Conservation (phyloP, 2,888 invertebrate genomes). For the Rhabditophanes sp. region DNA sequence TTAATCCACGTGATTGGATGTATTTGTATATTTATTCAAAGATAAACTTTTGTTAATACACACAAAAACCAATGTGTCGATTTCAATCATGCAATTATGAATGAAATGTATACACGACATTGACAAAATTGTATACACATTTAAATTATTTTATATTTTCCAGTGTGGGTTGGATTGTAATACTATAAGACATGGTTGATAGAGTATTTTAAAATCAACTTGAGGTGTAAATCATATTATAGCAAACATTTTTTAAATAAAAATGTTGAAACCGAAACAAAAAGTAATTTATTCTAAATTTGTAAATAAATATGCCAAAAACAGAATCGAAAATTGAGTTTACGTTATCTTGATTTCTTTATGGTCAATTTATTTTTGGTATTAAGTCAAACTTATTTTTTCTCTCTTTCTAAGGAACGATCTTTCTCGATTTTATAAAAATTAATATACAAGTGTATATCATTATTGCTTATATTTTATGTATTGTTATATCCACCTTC, state of each 20-base stretch:
- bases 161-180: too few relatives aligned
- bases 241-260: not conserved
- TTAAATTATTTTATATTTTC: too few relatives aligned
- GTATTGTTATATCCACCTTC: not conserved
- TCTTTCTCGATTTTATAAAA: not conserved
- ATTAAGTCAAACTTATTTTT: not conserved
- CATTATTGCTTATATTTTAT: not conserved
- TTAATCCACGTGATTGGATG: too few relatives aligned
- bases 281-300: slow-evolving; percentile 4
- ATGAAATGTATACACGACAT: slow-evolving; percentile 87
- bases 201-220: not conserved
- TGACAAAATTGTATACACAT: too few relatives aligned
- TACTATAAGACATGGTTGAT: too few relatives aligned
- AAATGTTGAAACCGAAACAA: not conserved
- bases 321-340: not conserved
- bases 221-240: not conserved
- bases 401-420: too few relatives aligned
- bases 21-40: too few relatives aligned
- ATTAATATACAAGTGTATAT: not conserved
- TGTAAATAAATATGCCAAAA: not conserved
- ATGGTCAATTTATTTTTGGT: not conserved
- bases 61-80: too few relatives aligned
- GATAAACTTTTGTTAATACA: too few relatives aligned
- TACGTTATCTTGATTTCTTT: not conserved
- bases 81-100: slow-evolving; percentile 88